These are phyloP conservation scores for Chymomyza fuscimana DNA, from an alignment of 2,888 invertebrate species.

Conservation along the genomic window DNA sequence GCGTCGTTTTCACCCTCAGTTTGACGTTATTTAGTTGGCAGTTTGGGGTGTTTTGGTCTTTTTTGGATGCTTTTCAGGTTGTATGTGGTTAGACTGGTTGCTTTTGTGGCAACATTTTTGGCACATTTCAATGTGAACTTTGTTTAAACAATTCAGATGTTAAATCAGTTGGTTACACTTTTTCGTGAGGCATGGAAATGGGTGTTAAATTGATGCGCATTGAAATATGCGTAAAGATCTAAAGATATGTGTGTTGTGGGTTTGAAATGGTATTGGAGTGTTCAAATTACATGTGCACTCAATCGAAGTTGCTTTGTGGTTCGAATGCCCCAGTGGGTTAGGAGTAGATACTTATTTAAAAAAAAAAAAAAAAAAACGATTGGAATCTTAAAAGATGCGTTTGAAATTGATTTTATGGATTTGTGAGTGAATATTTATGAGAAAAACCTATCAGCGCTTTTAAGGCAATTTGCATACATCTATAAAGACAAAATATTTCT, in stretches of 20 bases:
- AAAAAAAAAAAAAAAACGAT: too few relatives aligned
- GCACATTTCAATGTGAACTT: not conserved
- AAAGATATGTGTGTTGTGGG: not conserved
- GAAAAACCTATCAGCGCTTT: too few relatives aligned
- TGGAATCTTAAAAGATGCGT: too few relatives aligned
- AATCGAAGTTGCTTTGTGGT: not conserved
- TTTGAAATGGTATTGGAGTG: not conserved
- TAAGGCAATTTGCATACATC: too few relatives aligned
- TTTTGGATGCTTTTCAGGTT: not conserved
- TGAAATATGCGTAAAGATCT: not conserved
- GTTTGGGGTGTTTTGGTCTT: not conserved
- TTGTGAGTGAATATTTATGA: too few relatives aligned
- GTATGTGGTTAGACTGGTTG: not conserved
- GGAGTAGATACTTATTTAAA: too few relatives aligned
- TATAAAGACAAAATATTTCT: too few relatives aligned
- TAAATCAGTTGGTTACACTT: not conserved
- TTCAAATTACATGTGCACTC: not conserved
- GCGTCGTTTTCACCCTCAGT: conserved; percentile 27
- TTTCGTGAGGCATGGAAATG: not conserved
- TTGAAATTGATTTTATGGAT: too few relatives aligned
- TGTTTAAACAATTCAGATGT: not conserved
- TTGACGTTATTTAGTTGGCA: not conserved
- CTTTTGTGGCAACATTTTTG: not conserved
- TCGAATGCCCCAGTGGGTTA: not conserved
- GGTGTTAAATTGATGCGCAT: not conserved